Percentiles rank a stretch among this genome's conserved stretches.
These are phyloP conservation scores for Grammomys surdaster DNA, from an alignment of 2,113 vertebrate species.

Conservation along the genomic window DNA sequence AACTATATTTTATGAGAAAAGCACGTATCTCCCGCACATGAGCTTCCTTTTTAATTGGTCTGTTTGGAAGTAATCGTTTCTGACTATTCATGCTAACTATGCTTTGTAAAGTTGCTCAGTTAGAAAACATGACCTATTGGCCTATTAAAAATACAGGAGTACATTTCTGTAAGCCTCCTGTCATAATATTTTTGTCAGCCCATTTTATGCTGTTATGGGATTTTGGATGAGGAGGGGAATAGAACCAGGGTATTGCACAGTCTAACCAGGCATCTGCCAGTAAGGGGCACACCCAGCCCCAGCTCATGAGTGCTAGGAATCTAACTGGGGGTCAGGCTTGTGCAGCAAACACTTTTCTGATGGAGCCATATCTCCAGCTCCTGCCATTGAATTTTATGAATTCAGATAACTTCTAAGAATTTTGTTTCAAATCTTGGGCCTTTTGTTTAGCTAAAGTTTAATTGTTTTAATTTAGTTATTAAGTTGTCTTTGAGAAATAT, in stretches of 20 bases:
- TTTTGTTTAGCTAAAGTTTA: constrained; percentile 24
- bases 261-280: not conserved
- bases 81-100: not conserved
- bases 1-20: not conserved
- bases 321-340: not conserved
- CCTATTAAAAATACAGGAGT: not conserved
- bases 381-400: constrained; percentile 17
- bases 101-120: not conserved
- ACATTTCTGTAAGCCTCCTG: not conserved
- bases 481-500: constrained; percentile 13
- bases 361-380: not conserved
- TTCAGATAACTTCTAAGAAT: constrained; percentile 43
- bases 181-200: not conserved
- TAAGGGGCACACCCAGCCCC: not conserved
- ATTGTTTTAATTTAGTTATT: constrained; percentile 44
- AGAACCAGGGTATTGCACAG: not conserved
- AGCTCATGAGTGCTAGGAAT: not conserved
- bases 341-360: not conserved
- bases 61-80: not conserved
- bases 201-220: not conserved
- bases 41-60: not conserved
- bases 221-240: not conserved
- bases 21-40: not conserved
- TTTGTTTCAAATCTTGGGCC: constrained; percentile 1
- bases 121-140: not conserved